phyloP scores from a whole-genome alignment of 2,888 invertebrate species.

The Ophion obscuratus region DNA sequence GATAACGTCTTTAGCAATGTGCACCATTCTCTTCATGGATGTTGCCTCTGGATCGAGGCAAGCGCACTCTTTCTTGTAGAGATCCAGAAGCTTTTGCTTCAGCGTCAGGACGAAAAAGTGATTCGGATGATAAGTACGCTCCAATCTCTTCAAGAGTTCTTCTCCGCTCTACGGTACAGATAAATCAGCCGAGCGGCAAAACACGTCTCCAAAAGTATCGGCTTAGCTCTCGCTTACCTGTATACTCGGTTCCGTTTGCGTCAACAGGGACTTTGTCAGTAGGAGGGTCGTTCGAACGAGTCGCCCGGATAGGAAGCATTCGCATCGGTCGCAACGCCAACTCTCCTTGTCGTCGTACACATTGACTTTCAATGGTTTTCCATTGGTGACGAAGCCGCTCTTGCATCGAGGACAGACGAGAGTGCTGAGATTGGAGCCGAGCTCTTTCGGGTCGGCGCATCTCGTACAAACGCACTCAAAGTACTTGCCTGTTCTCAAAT shows the following conservation, averaged over 20 bases:
- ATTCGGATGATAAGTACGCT: constrained; percentile 87
- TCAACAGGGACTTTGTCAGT: constrained; percentile 83
- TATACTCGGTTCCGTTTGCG: constrained; percentile 77
- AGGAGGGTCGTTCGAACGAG: constrained; percentile 84
- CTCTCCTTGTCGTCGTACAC: constrained; percentile 78
- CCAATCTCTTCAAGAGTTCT: constrained; percentile 84
- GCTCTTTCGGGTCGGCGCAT: constrained; percentile 89
- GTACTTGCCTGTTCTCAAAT: constrained; percentile 89
- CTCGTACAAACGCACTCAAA: constrained; percentile 89
- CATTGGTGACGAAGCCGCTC: constrained; percentile 83
- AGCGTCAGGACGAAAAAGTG: constrained; percentile 89
- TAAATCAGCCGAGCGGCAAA: not conserved
- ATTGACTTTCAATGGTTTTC: constrained; percentile 72
- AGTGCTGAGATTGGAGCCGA: constrained; percentile 89
- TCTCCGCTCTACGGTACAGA: constrained; percentile 80
- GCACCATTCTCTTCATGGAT: constrained; percentile 87
- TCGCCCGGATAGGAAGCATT: constrained; percentile 81
- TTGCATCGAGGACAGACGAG: constrained; percentile 88
- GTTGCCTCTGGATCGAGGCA: constrained; percentile 83
- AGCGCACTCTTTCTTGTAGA: constrained; percentile 79
- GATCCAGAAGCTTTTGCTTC: constrained; percentile 89
- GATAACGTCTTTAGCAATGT: constrained; percentile 88
- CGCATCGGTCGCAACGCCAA: constrained; percentile 87
- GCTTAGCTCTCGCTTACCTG: constrained; percentile 68
- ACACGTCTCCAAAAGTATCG: not conserved